Evolutionary conservation across 2,113 vertebrate genomes (phyloP).

Genomic region (Macquaria ambigua): DNA sequence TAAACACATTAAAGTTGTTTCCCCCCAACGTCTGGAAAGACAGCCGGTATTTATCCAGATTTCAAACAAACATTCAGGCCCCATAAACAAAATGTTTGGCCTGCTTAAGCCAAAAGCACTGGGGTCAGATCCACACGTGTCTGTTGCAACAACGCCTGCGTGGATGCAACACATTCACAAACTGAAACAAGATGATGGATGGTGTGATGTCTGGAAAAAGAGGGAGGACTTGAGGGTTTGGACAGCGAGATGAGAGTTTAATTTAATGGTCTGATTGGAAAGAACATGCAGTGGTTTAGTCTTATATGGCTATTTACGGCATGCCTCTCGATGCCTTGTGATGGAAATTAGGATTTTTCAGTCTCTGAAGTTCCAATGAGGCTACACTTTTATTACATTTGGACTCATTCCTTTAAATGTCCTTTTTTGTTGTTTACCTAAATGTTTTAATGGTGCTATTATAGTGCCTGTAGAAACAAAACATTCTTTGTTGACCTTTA

Average conservation of each 20-base stretch:
- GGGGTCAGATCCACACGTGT: background rate
- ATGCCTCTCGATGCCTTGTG: background rate
- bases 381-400: background rate
- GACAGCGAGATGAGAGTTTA: constrained; percentile 6
- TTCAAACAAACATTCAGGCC: constrained; percentile 65
- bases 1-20: constrained; percentile 62
- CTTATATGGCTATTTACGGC: background rate
- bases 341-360: constrained; percentile 10
- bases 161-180: constrained; percentile 3
- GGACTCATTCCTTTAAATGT: constrained; percentile 1
- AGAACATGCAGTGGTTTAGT: constrained; percentile 18
- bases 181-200: constrained; percentile 22
- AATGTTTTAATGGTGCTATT: background rate
- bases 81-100: constrained; percentile 63
- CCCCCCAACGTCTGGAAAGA: constrained; percentile 24
- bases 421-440: background rate
- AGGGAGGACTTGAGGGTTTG: constrained; percentile 6
- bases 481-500: background rate
- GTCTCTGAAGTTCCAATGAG: background rate
- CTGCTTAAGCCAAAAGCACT: constrained; percentile 1
- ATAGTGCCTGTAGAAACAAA: background rate
- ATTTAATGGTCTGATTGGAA: constrained; percentile 21
- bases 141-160: background rate
- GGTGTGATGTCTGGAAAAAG: constrained; percentile 8
- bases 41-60: constrained; percentile 64